Conservation (phyloP, 2,113 vertebrate species). For the Erythrocercus mccallii region DNA sequence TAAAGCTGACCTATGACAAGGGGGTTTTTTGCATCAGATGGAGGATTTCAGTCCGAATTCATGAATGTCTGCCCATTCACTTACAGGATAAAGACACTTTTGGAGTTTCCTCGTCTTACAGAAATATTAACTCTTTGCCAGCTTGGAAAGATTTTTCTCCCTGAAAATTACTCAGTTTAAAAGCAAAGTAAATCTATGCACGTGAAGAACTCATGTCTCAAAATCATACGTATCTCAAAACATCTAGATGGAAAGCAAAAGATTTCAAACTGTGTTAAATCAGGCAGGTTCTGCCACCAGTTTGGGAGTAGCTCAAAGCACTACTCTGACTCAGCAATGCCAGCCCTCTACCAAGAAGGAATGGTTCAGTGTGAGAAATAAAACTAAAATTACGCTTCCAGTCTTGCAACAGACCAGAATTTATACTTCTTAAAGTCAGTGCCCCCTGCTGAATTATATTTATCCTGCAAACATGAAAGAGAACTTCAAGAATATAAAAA, state of each 20-base stretch:
- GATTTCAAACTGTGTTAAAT: neutral
- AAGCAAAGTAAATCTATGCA: neutral
- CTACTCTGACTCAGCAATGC: neutral
- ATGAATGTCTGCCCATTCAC: neutral
- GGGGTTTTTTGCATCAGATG: neutral
- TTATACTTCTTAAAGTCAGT: neutral
- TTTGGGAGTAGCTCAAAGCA: neutral
- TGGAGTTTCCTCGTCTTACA: neutral
- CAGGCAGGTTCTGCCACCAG: neutral
- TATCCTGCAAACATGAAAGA: neutral
- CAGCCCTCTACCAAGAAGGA: neutral
- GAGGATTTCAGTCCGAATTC: neutral
- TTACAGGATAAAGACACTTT: neutral
- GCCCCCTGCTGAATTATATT: neutral
- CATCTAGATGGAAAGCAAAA: neutral
- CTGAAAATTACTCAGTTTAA: neutral
- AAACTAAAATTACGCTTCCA: neutral
- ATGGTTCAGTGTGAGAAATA: neutral
- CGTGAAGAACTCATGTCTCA: neutral
- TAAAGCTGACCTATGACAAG: slow-evolving; percentile 1
- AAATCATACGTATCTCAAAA: neutral
- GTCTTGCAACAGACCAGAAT: neutral
- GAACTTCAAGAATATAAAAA: neutral
- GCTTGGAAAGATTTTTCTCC: neutral
- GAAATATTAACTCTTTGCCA: neutral